Evolutionary conservation across 2,888 invertebrate species (phyloP), one percentile per base, ranked within the genome.

Genomic region (Nephrotoma guestfalica): DNA sequence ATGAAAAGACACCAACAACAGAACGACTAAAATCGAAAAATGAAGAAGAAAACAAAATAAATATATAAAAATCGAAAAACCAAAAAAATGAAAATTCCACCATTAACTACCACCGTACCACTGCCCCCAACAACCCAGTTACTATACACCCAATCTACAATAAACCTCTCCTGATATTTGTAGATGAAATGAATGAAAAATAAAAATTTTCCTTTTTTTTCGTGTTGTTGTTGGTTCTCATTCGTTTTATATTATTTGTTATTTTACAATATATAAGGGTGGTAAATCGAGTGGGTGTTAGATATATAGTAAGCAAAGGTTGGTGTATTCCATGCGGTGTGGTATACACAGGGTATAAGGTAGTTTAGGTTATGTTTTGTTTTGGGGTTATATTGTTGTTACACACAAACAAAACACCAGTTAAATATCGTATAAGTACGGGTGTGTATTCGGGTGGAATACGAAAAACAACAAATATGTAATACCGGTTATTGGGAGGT

Each of bases 111-210:
- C 71, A 30, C 30, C 71, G 11, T 30, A 71, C 71, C 71, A 9
- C 30, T 30, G 11, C 71, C 71, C 5, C 71, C 71, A 71, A 30
- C 30, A 71, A 9, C 71, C 18, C 30, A 71, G 71, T 71, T 30
- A 30, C 30, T 71, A 30, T 30, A 71, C 71, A 71, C 71, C 71
- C 30, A 71, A 71, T 71, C 71, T 71, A 71, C 71, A 71, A 71
- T 71, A 71, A 71, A 71, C 71, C 71, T 71, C 71, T 71, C 71
- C 71, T 71, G 71, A 71, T 71, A 71, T 71, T 84, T 41, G 84
- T 84, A 84, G 84, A 84, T 84, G 84, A 84, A 84, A 84, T 84
- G 84, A 84, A 84, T 84, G 84, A 84, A 84, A 84, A 84, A 41
- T 84, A 84, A 41, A 71, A 41, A 84, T 84, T 41, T 84, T 41